These are phyloP conservation scores for Holacanthus passer DNA, from an alignment of 2,113 vertebrate species.

Conservation along the genomic window DNA sequence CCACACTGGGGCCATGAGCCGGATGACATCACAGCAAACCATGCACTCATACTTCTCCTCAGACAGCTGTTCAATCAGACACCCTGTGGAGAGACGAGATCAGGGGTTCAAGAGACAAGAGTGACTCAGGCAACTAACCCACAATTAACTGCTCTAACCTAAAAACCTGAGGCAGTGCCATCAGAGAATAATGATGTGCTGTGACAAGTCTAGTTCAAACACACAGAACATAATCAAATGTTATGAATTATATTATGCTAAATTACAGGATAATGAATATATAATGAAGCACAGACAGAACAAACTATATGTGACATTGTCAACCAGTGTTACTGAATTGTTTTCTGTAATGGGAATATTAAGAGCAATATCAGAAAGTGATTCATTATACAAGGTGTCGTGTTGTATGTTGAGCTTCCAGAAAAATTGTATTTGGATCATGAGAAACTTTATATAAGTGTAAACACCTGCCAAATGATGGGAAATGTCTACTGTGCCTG, in stretches of 20 bases:
- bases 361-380: background rate
- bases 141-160: background rate
- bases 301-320: background rate
- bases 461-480: background rate
- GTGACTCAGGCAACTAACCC: background rate
- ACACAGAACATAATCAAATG: background rate
- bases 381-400: background rate
- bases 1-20: conserved; percentile 93
- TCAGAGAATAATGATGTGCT: background rate
- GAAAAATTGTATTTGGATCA: background rate
- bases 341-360: no score
- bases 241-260: background rate
- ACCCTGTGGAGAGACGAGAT: conserved; percentile 81
- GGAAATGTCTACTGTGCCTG: background rate
- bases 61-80: conserved; percentile 95
- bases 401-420: background rate
- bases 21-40: conserved; percentile 96
- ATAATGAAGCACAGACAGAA: background rate
- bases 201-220: background rate
- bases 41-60: conserved; percentile 98
- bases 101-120: conserved; percentile 22
- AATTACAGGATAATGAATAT: background rate
- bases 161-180: background rate
- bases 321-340: background rate
- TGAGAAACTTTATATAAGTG: background rate